Evolutionary conservation across 1,140 invertebrate genomes (phyloP), one percentile per base, ranked within the genome.

Genomic region (Bombus superbus): DNA sequence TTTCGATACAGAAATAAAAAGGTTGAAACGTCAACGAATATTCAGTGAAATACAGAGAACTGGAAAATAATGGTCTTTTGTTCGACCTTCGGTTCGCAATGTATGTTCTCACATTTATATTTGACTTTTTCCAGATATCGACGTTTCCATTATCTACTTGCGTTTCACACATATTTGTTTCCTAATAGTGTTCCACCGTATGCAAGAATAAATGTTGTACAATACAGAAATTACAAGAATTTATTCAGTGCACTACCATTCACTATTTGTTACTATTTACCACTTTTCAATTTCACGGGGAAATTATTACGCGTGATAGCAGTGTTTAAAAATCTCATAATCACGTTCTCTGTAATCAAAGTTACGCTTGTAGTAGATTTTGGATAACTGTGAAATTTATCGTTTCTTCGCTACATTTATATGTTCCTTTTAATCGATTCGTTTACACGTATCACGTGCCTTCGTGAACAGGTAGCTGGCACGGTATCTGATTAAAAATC

Each of bases 61-160:
- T n/a, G 28, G 28, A 42, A 64, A 77, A 77, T 77, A 77, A 77
- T 77, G 57, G 38, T 40, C 53, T 42, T 57, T 77, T 35, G 35
- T n/a, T 38, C 25, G 32, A 15, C 8, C 32, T 77, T 64, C 25
- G 6, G 28, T 40, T 59, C n/a, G n/a, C 25, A 62, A n/a, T 35
- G 38, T 22, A 40, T 18, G 28, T 64, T 64, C 28, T 64, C 28
- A 13, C 28, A 22, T 42, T 62, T 32, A 28, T 62, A 15, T 77
- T 77, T 18, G 38, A 59, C 25, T 32, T 74, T 32, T 72, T 25
- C 47, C 44, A 42, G 57, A 42, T 40, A 77, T 62, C 35, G 47
- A 59, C 35, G 35, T 59, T 76, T 59, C 35, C 32, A 75, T 75
- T 47, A 75, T 53, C 73, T 35, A 44, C n/a, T 75, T 44, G n/a